Evolutionary conservation across 1,140 invertebrate genomes (phyloP), one percentile per base, ranked within the genome.

Genomic region (Solenopsis fugax): DNA sequence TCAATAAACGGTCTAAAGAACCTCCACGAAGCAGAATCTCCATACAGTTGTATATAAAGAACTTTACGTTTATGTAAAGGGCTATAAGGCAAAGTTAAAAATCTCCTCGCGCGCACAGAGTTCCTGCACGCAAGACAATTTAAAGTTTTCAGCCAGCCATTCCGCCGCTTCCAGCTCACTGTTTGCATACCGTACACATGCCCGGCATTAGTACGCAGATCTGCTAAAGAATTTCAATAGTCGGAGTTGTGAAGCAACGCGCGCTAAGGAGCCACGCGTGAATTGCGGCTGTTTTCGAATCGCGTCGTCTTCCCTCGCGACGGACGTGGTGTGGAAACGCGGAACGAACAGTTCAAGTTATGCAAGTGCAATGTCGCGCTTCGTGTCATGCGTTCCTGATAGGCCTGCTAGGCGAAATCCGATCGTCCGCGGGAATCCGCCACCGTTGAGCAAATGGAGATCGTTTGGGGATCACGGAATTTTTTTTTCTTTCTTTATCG

Each of bases 341-440:
- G 24, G 24, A 48, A 64, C 41, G 37, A 10, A 76, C 21, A 4
- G 7, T 80, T 29, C 45, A n/a, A 86, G 45, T 80, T 88, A 88
- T 80, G 75, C 67, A 88, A 89, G 45, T 45, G 48, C 48, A 75
- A 75, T 58, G 52, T 48, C 10, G 48, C 50, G 21, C 34, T 67
- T 52, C 56, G 21, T 60, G 58, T 65, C n/a, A 18, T 58, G 60
- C 54, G 41, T 87, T 50, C 34, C 52, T 60, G 41, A 80, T 52
- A 50, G 56, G 56, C 37, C 21, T 9, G 56, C 13, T 72, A 82
- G 29, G 73, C 78, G 88, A 89, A 90, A 90, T 89, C 29, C 52
- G 85, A 90, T 89, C 88, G 58, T 10, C 5, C 21, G 52, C 54
- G 64, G 48, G 88, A 80, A 90, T 89, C 34, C 37, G 78, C 45